Percentiles rank a stretch among this genome's conserved stretches.
phyloP scores from a whole-genome alignment of 1,140 invertebrate species.

The Parapsyche elsis region DNA sequence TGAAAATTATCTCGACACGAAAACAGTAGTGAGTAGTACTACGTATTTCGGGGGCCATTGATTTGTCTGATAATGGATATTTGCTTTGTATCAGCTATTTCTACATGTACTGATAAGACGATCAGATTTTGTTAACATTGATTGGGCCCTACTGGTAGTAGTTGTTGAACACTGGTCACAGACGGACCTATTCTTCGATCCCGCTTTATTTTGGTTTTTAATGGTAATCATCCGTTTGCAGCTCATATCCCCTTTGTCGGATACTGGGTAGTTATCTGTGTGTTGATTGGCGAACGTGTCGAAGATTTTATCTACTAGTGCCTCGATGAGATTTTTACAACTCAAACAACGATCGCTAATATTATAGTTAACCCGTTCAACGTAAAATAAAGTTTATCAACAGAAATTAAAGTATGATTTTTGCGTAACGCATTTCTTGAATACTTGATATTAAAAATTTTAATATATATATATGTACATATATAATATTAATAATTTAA shows the following conservation, averaged over 20 bases:
- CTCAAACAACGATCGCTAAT: not conserved
- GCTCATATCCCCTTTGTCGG: not conserved
- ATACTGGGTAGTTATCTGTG: not conserved
- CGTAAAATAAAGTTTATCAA: not conserved
- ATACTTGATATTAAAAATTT: too few relatives aligned
- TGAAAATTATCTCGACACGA: not conserved
- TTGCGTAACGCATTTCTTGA: too few relatives aligned
- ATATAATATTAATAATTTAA: too few relatives aligned
- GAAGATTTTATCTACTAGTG: not conserved
- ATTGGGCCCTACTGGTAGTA: not conserved
- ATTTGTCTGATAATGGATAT: not conserved
- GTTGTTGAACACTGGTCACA: not conserved
- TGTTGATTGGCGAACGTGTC: not conserved
- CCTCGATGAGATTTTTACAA: not conserved
- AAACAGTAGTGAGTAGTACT: not conserved
- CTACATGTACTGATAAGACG: slow-evolving; percentile 1
- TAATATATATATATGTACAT: too few relatives aligned
- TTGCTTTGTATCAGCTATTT: not conserved
- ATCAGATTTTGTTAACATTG: slow-evolving; percentile 27
- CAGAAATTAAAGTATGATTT: too few relatives aligned
- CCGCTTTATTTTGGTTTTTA: not conserved
- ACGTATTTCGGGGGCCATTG: not conserved
- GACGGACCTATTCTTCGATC: not conserved
- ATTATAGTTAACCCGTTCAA: not conserved
- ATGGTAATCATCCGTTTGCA: not conserved